phyloP scores from a whole-genome alignment of 1,140 invertebrate genomes.

The Stenopsyche tienmushanensis region DNA sequence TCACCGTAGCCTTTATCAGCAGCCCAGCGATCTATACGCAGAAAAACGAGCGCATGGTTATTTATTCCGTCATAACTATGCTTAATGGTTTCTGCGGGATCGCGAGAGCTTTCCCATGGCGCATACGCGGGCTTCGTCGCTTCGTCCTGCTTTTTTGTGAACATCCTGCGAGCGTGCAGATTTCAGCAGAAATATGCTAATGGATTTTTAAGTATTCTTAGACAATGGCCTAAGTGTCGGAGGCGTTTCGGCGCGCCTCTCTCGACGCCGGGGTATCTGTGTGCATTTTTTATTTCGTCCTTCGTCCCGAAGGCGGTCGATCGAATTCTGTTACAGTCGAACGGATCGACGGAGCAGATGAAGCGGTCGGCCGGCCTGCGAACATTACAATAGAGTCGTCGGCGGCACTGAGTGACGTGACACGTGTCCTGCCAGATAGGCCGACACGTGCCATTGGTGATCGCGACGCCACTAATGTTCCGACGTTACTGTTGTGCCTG shows the following conservation, averaged over 20 bases:
- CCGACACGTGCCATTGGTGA: slow-evolving; percentile 6
- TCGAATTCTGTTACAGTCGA: slow-evolving; percentile 1
- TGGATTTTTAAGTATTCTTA: slow-evolving; percentile 29
- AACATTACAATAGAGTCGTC: slow-evolving; percentile 18
- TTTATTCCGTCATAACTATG: too few species aligned
- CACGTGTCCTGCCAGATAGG: slow-evolving; percentile 21
- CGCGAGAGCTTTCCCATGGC: too few species aligned
- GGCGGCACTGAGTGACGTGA: slow-evolving; percentile 14
- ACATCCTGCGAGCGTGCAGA: slow-evolving; percentile 21
- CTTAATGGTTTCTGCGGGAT: too few species aligned
- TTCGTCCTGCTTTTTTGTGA: slow-evolving; percentile 7
- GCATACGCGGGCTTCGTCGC: not conserved
- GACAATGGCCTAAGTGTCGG: slow-evolving; percentile 10
- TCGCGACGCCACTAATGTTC: slow-evolving; percentile 11
- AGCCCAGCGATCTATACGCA: too few species aligned
- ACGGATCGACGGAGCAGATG: slow-evolving; percentile 1
- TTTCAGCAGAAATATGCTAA: slow-evolving; percentile 26
- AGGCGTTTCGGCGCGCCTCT: slow-evolving; percentile 16
- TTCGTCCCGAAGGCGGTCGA: not conserved
- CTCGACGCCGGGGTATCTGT: not conserved
- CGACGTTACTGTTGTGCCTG: not conserved
- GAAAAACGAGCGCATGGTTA: too few species aligned
- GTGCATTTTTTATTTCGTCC: not conserved
- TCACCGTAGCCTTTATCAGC: not conserved
- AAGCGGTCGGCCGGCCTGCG: not conserved